Evolutionary conservation across 2,797 vertebrate species (phyloP), one percentile per base, ranked within the genome.

Genomic region (Danio tinwini): DNA sequence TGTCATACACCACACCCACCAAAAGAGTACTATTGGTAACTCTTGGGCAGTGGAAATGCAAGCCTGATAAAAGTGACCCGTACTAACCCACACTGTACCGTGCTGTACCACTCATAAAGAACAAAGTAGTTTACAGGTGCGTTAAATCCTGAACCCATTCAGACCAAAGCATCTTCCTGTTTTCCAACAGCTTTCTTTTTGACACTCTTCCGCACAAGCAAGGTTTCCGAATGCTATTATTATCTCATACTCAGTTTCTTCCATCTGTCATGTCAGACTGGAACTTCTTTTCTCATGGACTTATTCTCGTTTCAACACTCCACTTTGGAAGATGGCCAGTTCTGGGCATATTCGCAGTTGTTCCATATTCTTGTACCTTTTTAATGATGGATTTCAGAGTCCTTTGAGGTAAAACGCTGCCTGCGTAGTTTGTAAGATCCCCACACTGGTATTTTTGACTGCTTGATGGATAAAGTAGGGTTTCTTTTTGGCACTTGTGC

Each of bases 161-260:
- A 55, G 19, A 50, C 44, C 29, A 42, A 49, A 68, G 16, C 37
- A 53, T 52, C 29, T 70, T 70, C 6, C 13, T 70, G 49, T 11
- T 52, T 52, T 50, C 62, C 12, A 37, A 5, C 63, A 62, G 19
- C 14, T 56, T 55, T 45, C 10, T 10, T 44, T 12, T 78, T 50
- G 29, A 40, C 29, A 29, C 6, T 16, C 2, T 78, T 19, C 6
- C 5, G 1, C 61, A 53, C 17, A 47, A 39, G 58, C 47, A 40
- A 62, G 37, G 56, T 42, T 78, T 62, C 13, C 12, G 14, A 70
- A 62, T 52, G n/a, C n/a, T 70, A 39, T 59, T 47, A 56, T 68
- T 5, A 61, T 78, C 42, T 68, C 52, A 59, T 17, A 39, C 39
- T 61, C 58, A 17, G 13, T 19, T 59, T 63, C 47, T 70, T 29